Percentiles rank a stretch among this genome's conserved stretches.
Conservation (phyloP, 2,113 vertebrate genomes). For the Forbesichthys agassizii region DNA sequence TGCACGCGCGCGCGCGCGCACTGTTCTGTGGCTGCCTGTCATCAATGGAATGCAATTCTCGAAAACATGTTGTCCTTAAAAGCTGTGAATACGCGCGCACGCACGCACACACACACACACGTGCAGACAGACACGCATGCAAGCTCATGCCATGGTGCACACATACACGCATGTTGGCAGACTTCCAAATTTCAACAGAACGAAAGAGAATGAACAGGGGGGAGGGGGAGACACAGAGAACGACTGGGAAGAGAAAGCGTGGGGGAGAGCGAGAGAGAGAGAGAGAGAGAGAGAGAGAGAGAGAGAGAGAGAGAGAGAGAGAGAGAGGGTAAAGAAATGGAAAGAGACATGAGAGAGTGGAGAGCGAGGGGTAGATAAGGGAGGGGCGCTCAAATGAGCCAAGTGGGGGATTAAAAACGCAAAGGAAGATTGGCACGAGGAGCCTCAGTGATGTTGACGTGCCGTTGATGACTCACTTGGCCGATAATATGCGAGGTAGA, state of each 20-base stretch:
- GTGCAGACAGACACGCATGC: constrained; percentile 11
- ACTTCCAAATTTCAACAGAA: constrained; percentile 49
- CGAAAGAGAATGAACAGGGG: neutral
- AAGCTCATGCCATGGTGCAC: neutral
- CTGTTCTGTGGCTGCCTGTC: constrained; percentile 22
- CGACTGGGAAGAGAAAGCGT: neutral
- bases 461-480: constrained; percentile 61
- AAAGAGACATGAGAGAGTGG: neutral
- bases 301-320: neutral
- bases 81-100: constrained; percentile 17
- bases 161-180: constrained; percentile 30
- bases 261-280: neutral
- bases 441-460: constrained; percentile 47
- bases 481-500: constrained; percentile 49
- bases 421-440: constrained; percentile 47
- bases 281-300: constrained; percentile 2
- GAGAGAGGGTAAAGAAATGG: neutral
- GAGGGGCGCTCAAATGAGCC: constrained; percentile 36
- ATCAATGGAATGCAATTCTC: constrained; percentile 62
- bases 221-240: constrained; percentile 16
- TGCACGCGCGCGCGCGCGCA: constrained; percentile 32
- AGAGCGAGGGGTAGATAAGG: neutral
- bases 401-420: constrained; percentile 30
- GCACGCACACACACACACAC: constrained; percentile 21
- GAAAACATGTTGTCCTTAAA: constrained; percentile 42